Percentiles rank a stretch among this genome's conserved stretches.
Conservation (phyloP, 1,140 invertebrate species). For the Lucilia sericata region DNA sequence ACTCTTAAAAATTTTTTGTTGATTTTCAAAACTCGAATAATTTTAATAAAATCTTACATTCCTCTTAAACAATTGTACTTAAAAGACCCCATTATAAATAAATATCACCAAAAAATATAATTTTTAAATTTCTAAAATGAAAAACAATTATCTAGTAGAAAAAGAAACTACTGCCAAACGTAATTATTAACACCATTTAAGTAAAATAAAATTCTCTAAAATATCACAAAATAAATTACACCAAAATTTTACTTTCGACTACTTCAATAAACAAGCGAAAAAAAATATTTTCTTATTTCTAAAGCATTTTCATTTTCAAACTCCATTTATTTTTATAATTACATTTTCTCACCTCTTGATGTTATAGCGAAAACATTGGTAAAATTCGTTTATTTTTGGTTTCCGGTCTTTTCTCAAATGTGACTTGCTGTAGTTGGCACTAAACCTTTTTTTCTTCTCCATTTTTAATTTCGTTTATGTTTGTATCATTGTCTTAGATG, state of each 20-base stretch:
- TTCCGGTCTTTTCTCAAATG: background rate
- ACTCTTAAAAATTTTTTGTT: too few species aligned
- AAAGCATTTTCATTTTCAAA: background rate
- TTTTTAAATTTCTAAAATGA: too few species aligned
- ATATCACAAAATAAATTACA: background rate
- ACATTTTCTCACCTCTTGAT: slow-evolving; percentile 4
- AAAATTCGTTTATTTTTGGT: background rate
- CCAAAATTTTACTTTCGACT: background rate
- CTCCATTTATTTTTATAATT: slow-evolving; percentile 2
- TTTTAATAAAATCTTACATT: too few species aligned
- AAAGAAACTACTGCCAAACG: too few species aligned
- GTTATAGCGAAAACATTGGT: background rate
- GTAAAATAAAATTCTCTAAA: background rate
- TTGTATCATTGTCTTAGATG: background rate
- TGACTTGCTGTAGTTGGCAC: background rate
- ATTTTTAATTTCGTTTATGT: background rate
- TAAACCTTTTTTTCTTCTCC: background rate
- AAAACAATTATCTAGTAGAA: too few species aligned
- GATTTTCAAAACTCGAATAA: too few species aligned
- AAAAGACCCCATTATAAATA: too few species aligned
- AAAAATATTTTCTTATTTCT: too few species aligned
- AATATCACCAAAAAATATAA: too few species aligned
- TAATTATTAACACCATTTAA: too few species aligned
- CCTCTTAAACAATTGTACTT: too few species aligned
- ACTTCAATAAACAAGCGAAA: too few species aligned